A percentile compares a stretch with the other conserved stretches of the same genome.
phyloP scores from a whole-genome alignment of 2,797 vertebrate species.

The Gouania willdenowi region DNA sequence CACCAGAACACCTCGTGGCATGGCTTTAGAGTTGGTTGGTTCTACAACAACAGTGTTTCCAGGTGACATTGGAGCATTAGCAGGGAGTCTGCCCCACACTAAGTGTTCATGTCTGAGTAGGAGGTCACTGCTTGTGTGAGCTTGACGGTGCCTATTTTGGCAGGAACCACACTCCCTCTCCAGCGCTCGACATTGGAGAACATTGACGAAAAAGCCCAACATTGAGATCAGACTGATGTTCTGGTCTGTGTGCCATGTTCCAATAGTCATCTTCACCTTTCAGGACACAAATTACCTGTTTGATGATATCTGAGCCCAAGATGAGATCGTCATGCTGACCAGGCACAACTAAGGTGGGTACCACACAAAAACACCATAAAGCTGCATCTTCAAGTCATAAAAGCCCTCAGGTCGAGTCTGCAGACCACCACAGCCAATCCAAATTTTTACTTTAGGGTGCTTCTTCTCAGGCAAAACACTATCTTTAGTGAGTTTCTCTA shows the following conservation, averaged over 20 bases:
- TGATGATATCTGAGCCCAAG: conserved; percentile 8
- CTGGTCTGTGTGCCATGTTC: neutral
- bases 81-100: neutral
- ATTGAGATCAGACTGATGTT: neutral
- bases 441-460: neutral
- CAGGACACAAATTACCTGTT: neutral
- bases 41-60: neutral
- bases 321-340: conserved; percentile 2
- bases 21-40: neutral
- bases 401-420: conserved; percentile 33
- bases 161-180: neutral
- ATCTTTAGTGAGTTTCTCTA: neutral
- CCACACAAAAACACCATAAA: neutral
- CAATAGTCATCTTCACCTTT: conserved; percentile 3
- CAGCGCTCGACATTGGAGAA: conserved; percentile 8
- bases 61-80: neutral
- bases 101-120: neutral
- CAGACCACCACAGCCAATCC: conserved; percentile 6
- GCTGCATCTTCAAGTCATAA: neutral
- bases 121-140: neutral
- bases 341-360: neutral
- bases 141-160: neutral
- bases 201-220: conserved; percentile 3
- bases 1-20: neutral
- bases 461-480: neutral